Conservation (phyloP, 2,113 vertebrate genomes). For the Plotosus lineatus region DNA sequence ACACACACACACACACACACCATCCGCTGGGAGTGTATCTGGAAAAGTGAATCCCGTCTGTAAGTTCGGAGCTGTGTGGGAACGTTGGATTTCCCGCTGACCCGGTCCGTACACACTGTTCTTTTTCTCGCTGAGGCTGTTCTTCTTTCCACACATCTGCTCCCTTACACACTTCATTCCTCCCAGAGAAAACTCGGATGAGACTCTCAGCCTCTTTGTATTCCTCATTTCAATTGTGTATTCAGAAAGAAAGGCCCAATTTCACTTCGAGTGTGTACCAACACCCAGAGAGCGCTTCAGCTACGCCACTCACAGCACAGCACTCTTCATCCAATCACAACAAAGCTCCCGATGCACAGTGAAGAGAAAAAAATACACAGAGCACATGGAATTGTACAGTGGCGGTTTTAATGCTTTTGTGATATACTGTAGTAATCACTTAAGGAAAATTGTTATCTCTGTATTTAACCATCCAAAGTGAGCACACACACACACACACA, state of each 20-base stretch:
- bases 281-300: constrained; percentile 44
- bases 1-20: neutral
- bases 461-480: no score
- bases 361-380: constrained; percentile 57
- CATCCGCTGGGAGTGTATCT: neutral
- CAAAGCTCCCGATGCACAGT: constrained; percentile 54
- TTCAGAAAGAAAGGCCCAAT: constrained; percentile 45
- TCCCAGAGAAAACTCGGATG: neutral
- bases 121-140: neutral
- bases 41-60: neutral
- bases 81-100: neutral
- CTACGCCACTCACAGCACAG: constrained; percentile 55
- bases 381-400: constrained; percentile 54
- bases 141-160: neutral
- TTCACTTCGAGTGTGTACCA: constrained; percentile 38
- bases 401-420: no score
- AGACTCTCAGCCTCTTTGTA: constrained; percentile 1
- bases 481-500: no score
- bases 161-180: constrained; percentile 1
- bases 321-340: constrained; percentile 54
- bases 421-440: no score
- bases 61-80: neutral
- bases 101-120: neutral
- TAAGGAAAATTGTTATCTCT: no score
- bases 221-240: constrained; percentile 14